Evolutionary conservation across 1,140 invertebrate genomes (phyloP), one percentile per base, ranked within the genome.

Genomic region (Prorops nasuta): DNA sequence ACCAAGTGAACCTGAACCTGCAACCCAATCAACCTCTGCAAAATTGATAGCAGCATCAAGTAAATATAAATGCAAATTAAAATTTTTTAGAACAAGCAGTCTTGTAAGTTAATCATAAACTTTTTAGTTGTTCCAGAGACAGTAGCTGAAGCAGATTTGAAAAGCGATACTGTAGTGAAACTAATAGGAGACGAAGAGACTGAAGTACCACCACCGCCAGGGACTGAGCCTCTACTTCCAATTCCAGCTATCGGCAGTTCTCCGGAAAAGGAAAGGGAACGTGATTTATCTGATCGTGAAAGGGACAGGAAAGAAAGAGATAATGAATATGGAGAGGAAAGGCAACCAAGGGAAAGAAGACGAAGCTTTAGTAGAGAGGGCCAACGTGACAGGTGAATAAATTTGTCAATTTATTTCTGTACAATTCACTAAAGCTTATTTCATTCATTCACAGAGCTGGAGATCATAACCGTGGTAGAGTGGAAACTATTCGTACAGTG

Each of bases 131-230:
- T n/a, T n/a, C 52, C 62, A 38, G 72, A 73, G 54, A 56, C 63
- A n/a, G 54, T 51, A 18, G 39, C 60, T 24, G 69, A 71, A 32
- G 31, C 64, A 22, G 70, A 72, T 18, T 16, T 65, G 15, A 63
- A 61, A 44, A 64, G 39, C 44, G 72, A 73, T 19, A 17, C 57
- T 7, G 46, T 61, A 20, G 50, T 65, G 21, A 73, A 74, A 54
- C 38, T 71, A 32, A 54, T 52, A 24, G 40, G 52, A 9, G 72
- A 72, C 1, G 72, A 76, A 6, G 74, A 76, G 47, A 58, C 69
- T 8, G 74, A 77, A 49, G 72, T 76, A 10, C 76, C 74, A 51
- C 73, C 71, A 15, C 76, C 76, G 49, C 76, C 76, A 39, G 76
- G 76, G 18, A 78, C 76, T 32, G 76, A 78, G 44, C 74, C 76